A percentile compares a stretch with the other conserved stretches of the same genome.
These are phyloP conservation scores for Molossus alvarezi DNA, from an alignment of 2,797 vertebrate genomes.

Conservation along the genomic window DNA sequence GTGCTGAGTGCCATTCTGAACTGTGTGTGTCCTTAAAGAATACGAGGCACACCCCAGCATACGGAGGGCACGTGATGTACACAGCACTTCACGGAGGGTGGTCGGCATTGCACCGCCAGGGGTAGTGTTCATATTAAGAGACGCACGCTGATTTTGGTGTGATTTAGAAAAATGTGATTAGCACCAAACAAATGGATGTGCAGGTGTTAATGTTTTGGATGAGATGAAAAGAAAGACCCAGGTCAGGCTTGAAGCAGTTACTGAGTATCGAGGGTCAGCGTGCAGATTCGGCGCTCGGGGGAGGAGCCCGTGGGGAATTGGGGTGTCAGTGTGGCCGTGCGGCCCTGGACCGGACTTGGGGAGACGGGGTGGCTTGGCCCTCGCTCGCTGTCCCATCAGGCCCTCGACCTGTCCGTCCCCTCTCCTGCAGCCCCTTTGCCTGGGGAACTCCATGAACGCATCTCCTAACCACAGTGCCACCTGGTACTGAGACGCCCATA, in stretches of 20 bases:
- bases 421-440: neutral
- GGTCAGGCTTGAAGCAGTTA: neutral
- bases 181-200: neutral
- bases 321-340: neutral
- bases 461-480: neutral
- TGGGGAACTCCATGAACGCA: neutral
- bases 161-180: neutral
- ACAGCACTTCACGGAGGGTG: neutral
- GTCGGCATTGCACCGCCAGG: neutral
- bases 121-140: neutral
- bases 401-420: too few species aligned
- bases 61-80: too few species aligned
- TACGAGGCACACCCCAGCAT: neutral
- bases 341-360: neutral
- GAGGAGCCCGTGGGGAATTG: neutral
- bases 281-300: neutral
- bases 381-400: neutral
- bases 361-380: neutral
- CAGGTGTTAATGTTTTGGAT: neutral
- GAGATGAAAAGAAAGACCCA: neutral
- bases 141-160: neutral
- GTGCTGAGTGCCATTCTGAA: neutral
- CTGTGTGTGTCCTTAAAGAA: neutral
- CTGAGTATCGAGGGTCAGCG: neutral
- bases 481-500: conserved; percentile 4